phyloP scores from a whole-genome alignment of 1,140 invertebrate species.

The Polypedilum vanderplanki region DNA sequence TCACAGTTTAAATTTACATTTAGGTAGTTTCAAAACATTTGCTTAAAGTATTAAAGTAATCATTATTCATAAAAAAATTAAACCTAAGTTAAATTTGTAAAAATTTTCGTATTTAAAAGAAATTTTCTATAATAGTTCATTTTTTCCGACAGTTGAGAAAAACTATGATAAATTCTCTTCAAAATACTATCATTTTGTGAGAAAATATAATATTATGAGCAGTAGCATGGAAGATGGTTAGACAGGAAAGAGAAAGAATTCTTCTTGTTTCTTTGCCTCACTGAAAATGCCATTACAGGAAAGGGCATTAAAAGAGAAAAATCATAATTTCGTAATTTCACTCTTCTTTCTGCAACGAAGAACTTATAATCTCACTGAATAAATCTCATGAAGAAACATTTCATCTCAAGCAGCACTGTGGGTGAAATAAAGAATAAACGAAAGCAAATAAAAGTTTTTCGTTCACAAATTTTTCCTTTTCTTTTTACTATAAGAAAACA shows the following conservation, averaged over 20 bases:
- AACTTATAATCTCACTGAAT: constrained; percentile 7
- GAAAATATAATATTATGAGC: too few relatives aligned
- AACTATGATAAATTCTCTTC: constrained; percentile 1
- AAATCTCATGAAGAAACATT: background rate
- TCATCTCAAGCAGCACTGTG: background rate
- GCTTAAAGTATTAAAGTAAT: too few relatives aligned
- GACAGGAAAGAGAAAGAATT: too few relatives aligned
- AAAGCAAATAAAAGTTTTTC: background rate
- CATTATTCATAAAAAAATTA: too few relatives aligned
- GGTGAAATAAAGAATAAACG: background rate
- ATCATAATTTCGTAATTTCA: background rate
- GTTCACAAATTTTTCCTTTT: background rate
- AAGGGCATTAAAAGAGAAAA: background rate
- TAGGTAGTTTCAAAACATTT: too few relatives aligned
- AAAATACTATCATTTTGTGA: background rate
- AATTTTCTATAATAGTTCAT: too few relatives aligned
- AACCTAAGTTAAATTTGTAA: too few relatives aligned
- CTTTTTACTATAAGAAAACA: background rate
- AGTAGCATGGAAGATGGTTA: too few relatives aligned
- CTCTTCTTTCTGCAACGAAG: background rate
- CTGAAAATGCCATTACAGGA: background rate
- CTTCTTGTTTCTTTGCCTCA: background rate
- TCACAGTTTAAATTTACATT: too few relatives aligned
- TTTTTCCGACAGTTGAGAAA: background rate
- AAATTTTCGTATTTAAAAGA: too few relatives aligned